Conservation (phyloP, 2,113 vertebrate genomes). For the Caretta caretta region DNA sequence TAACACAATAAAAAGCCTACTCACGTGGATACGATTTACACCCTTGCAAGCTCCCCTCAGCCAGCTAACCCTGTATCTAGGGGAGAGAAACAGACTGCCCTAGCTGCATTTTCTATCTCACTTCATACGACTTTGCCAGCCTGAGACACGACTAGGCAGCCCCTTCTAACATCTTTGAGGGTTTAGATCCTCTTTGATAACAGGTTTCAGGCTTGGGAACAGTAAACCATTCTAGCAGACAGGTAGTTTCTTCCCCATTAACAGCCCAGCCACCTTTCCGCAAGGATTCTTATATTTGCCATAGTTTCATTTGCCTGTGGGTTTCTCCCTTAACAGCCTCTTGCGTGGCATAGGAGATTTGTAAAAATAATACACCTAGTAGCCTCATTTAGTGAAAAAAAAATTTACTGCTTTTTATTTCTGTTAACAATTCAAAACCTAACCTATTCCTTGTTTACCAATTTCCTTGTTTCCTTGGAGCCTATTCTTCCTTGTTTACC, state of each 20-base stretch:
- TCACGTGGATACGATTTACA: fast-evolving
- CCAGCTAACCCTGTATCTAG: fast-evolving
- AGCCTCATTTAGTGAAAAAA: background rate
- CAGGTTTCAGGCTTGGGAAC: background rate
- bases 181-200: background rate
- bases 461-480: background rate
- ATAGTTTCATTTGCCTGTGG: background rate
- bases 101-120: background rate
- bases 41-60: background rate
- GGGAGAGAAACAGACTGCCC: background rate
- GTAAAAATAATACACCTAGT: background rate
- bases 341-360: background rate
- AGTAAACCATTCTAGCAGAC: background rate
- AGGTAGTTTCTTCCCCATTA: fast-evolving
- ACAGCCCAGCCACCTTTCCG: background rate
- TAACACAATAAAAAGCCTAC: background rate
- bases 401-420: background rate
- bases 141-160: background rate
- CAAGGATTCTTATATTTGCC: background rate
- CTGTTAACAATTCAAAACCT: background rate
- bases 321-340: background rate
- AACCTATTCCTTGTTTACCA: background rate
- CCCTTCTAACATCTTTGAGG: background rate
- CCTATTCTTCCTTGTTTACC: background rate
- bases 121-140: background rate